Percentiles rank a stretch among this genome's conserved stretches.
Evolutionary conservation across 2,797 vertebrate genomes (phyloP).

Genomic region (Pogoniulus pusillus): DNA sequence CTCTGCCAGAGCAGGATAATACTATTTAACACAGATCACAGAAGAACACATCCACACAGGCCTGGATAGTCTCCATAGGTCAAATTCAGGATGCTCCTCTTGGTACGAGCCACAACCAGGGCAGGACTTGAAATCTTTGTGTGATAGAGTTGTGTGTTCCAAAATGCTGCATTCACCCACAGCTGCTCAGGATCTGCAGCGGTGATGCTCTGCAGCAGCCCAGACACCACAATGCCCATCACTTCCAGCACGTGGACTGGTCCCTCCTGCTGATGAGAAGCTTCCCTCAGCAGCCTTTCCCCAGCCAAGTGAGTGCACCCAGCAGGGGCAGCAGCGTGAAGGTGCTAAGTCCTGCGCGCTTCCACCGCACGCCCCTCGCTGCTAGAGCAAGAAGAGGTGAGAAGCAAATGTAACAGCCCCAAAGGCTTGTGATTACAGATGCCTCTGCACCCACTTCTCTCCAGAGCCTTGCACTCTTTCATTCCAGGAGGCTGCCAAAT

Average conservation of each 20-base stretch:
- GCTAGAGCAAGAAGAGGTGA: background rate
- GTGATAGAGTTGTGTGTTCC: background rate
- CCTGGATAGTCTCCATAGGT: no score
- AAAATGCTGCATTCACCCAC: background rate
- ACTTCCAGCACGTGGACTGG: background rate
- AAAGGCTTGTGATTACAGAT: background rate
- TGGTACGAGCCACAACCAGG: background rate
- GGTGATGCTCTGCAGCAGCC: background rate
- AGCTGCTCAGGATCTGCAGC: fast-evolving
- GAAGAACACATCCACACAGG: no score
- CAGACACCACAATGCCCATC: background rate
- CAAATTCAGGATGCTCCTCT: background rate
- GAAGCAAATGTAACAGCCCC: background rate
- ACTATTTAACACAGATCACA: no score
- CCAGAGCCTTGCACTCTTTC: background rate
- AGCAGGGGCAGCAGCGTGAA: background rate
- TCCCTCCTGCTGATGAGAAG: background rate
- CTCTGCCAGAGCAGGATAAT: no score
- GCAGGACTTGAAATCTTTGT: background rate
- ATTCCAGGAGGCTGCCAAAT: background rate
- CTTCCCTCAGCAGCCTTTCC: background rate
- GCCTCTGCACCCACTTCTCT: background rate
- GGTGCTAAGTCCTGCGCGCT: fast-evolving
- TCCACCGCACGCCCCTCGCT: background rate
- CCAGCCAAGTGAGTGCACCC: background rate